Evolutionary conservation across 1,140 invertebrate species (phyloP).

Genomic region (Drosophila erecta): DNA sequence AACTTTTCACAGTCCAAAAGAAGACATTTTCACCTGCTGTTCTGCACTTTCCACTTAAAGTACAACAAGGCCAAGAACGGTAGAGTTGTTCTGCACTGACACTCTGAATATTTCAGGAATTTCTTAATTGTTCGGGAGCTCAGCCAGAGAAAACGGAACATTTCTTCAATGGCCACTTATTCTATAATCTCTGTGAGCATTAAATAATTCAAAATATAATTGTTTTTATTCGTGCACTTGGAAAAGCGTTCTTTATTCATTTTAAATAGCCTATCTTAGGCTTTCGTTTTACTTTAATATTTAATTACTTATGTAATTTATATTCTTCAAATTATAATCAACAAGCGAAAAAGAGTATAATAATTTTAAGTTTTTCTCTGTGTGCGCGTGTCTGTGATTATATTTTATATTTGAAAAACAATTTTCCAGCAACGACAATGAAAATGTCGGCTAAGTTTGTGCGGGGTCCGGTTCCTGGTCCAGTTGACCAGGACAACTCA

Average conservation of each 20-base stretch:
- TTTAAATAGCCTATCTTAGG: not conserved
- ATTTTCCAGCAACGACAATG: constrained; percentile 67
- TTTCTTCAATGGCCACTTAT: not conserved
- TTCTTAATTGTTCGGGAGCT: constrained; percentile 66
- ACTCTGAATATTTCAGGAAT: constrained; percentile 69
- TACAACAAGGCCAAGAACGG: constrained; percentile 31
- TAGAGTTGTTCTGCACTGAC: constrained; percentile 37
- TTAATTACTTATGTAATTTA: not conserved
- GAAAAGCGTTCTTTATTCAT: not conserved
- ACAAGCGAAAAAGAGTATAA: not conserved
- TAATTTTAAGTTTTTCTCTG: not conserved
- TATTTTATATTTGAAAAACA: constrained; percentile 74
- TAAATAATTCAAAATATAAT: constrained; percentile 71
- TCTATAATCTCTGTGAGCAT: constrained; percentile 47
- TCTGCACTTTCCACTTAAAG: constrained; percentile 17
- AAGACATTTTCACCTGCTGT: constrained; percentile 29
- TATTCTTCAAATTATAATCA: not conserved
- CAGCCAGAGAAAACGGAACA: constrained; percentile 34
- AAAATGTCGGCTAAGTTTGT: constrained; percentile 62
- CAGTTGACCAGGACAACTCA: constrained; percentile 60
- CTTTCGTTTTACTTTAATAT: too few relatives aligned
- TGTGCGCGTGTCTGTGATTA: constrained; percentile 26
- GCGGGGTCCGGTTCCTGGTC: constrained; percentile 13
- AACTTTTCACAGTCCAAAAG: constrained; percentile 10
- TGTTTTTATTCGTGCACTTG: constrained; percentile 1